Base-by-base conservation (phyloP, 2,113 vertebrate genomes). In the Xerus inauris region DNA sequence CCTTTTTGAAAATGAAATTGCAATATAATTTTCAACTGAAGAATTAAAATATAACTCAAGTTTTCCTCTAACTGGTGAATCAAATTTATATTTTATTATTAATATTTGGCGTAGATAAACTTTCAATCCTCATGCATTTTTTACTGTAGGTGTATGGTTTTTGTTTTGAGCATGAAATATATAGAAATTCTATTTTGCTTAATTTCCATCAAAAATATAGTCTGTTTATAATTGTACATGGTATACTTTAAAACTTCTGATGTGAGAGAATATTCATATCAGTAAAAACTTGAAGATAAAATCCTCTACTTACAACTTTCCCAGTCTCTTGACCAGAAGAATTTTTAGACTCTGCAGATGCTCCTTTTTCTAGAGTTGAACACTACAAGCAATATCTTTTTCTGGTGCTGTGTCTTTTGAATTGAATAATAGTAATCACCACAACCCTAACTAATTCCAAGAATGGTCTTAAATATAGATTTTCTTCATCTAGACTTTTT, bases 21-120 rank as follows among this genome's bases (percentile, higher is more conserved):
- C 9, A 72, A 51, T 92, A 59, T 71, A 5, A 40, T 87, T 94
- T 95, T 94, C 42, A 49, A 38, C 26, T 87, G 13, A 97, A 32
- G 10, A 54, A 22, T 62, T 72, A 8, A 72, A 91, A 89, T 49
- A 62, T 40, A 88, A 80, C 64, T 57, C 12, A 62, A 22, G 28
- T 88, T 87, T 38, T 30, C 19, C 30, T 84, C 8, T 9, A 81
- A 38, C 13, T 72, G 24, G 1, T n/a, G 38, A 26, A 75, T 71
- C 35, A 76, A 89, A 42, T 40, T 69, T 92, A 45, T 28, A 59
- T 86, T 86, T 87, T 77, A 49, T 83, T 90, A 67, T 64, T 77
- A 94, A 64, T 76, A 62, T 35, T 87, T 81, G 65, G 32, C 2
- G 47, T 32, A 3, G 9, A 14, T 72, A 72, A 72, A 81, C 0